Evolutionary conservation across 2,113 vertebrate genomes (phyloP).

Genomic region (Paracanthobrama guichenoti): DNA sequence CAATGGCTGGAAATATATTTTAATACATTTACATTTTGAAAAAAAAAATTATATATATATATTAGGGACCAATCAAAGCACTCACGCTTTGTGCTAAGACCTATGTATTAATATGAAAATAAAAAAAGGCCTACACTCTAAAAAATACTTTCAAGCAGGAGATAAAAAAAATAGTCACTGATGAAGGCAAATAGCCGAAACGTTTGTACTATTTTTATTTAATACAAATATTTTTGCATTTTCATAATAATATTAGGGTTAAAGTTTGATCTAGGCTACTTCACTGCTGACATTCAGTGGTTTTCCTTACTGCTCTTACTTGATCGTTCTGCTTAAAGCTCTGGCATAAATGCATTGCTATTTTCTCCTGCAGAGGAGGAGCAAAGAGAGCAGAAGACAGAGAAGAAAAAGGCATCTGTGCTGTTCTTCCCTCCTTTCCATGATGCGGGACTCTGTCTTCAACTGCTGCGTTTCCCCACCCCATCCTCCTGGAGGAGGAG

Average conservation of each 20-base stretch:
- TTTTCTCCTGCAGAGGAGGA: not conserved
- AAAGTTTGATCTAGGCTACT: not conserved
- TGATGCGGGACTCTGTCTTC: conserved; percentile 75
- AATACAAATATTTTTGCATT: too few species aligned
- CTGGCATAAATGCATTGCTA: not conserved
- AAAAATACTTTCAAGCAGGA: too few species aligned
- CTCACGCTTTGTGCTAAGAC: too few species aligned
- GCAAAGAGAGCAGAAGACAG: conserved; percentile 3
- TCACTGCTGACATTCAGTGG: not conserved
- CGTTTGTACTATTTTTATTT: too few species aligned
- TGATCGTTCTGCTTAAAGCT: not conserved
- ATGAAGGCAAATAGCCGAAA: too few species aligned
- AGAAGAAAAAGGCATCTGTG: not conserved
- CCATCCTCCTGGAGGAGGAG: conserved; percentile 72
- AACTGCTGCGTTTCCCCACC: conserved; percentile 77
- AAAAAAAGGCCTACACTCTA: too few species aligned
- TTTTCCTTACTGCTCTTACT: not conserved
- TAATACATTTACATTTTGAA: too few species aligned
- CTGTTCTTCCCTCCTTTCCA: conserved; percentile 30
- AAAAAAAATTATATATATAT: too few species aligned
- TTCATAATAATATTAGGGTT: not conserved
- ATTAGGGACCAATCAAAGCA: too few species aligned
- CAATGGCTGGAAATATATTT: too few species aligned
- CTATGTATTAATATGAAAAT: too few species aligned
- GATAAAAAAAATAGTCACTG: too few species aligned